These are phyloP conservation scores for Hiodon tergisus DNA, from an alignment of 2,113 vertebrate species.

Conservation along the genomic window DNA sequence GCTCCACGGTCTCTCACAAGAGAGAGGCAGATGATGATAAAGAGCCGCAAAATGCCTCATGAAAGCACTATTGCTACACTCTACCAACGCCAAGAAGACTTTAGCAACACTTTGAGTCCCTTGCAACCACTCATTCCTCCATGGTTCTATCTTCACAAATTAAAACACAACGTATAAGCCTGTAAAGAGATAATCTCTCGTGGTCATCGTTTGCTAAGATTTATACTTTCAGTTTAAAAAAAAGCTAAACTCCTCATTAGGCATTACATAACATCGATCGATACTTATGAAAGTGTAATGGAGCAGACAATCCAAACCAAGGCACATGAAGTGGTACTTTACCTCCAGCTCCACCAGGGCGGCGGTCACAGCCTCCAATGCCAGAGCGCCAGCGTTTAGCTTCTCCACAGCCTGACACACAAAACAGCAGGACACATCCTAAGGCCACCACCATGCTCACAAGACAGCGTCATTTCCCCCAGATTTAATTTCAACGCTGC, in stretches of 20 bases:
- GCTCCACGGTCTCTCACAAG: background rate
- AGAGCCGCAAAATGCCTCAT: background rate
- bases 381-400: constrained; percentile 86
- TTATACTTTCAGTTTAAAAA: too few relatives aligned
- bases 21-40: background rate
- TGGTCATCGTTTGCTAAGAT: too few relatives aligned
- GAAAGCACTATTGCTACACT: background rate
- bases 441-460: background rate
- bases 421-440: constrained; percentile 31
- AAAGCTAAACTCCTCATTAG: too few relatives aligned
- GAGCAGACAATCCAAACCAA: constrained; percentile 1
- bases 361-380: constrained; percentile 91
- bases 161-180: too few relatives aligned
- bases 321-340: constrained; percentile 23
- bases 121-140: too few relatives aligned
- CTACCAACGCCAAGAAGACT: too few relatives aligned
- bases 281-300: too few relatives aligned
- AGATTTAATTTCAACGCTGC: too few relatives aligned
- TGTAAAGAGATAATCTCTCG: too few relatives aligned
- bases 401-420: constrained; percentile 82
- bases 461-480: background rate
- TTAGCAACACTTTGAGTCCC: too few relatives aligned
- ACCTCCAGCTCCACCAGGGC: constrained; percentile 96
- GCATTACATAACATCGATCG: too few relatives aligned
- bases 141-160: too few relatives aligned